Evolutionary conservation across 2,113 vertebrate species (phyloP).

Genomic region (Takifugu bimaculatus): DNA sequence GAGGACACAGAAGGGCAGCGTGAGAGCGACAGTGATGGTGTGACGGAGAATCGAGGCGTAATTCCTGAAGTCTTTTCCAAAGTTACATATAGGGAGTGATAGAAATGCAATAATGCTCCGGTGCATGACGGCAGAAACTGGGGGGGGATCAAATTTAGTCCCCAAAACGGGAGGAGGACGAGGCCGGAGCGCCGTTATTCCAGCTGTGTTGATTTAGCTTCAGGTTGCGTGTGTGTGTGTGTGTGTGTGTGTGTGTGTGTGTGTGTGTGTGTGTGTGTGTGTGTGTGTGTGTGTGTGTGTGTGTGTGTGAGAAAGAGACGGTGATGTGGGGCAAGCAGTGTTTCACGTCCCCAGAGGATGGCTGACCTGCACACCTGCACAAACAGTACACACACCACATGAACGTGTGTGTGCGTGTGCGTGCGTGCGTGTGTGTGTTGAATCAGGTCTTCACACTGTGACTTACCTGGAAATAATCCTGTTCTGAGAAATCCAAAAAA

Average conservation of each 20-base stretch:
- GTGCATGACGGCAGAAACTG: constrained; percentile 35
- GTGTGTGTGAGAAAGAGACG: not conserved
- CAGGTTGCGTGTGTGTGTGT: constrained; percentile 17
- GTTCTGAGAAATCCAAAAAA: constrained; percentile 36
- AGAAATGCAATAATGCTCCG: constrained; percentile 44
- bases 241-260: not conserved
- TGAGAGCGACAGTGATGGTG: constrained; percentile 7
- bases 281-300: not conserved
- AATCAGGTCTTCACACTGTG: constrained; percentile 43
- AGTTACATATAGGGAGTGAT: constrained; percentile 5
- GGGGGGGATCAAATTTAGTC: not conserved
- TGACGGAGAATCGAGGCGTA: constrained; percentile 7
- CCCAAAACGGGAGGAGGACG: constrained; percentile 32
- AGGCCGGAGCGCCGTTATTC: constrained; percentile 42
- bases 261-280: not conserved
- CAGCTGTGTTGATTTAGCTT: constrained; percentile 71
- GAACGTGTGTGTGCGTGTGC: constrained; percentile 7
- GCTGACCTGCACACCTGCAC: constrained; percentile 57
- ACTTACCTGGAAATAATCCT: constrained; percentile 66
- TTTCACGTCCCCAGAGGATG: constrained; percentile 9
- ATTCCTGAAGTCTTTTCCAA: constrained; percentile 27
- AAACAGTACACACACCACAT: constrained; percentile 45
- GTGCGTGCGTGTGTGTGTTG: constrained; percentile 9
- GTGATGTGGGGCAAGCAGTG: constrained; percentile 10
- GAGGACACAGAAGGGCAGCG: constrained; percentile 41